phyloP scores from a whole-genome alignment of 2,797 vertebrate genomes.

The Valencia hispanica region DNA sequence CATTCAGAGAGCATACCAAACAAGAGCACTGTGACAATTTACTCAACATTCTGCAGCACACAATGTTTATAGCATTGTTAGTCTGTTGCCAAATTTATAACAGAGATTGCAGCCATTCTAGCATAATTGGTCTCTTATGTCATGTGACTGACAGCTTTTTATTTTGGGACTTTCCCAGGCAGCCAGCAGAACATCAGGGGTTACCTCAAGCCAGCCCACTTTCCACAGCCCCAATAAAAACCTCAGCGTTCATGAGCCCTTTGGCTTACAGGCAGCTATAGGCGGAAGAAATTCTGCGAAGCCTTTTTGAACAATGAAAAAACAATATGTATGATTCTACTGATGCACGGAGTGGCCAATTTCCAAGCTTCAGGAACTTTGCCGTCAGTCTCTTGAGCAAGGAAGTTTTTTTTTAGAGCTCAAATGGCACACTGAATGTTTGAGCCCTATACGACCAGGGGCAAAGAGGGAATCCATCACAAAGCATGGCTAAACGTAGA shows the following conservation, averaged over 20 bases:
- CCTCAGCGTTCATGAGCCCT: conserved; percentile 60
- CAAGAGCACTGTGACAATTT: conserved; percentile 35
- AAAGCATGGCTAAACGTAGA: conserved; percentile 12
- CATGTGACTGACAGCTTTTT: conserved; percentile 59
- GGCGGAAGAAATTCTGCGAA: conserved; percentile 66
- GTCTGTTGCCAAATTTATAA: conserved; percentile 63
- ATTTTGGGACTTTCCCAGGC: conserved; percentile 65
- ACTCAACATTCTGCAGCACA: conserved; percentile 47
- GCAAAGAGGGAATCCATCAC: conserved; percentile 18
- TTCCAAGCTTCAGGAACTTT: conserved; percentile 50
- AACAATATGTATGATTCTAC: conserved; percentile 59
- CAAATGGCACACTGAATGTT: conserved; percentile 39
- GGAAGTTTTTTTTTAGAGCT: conserved; percentile 33
- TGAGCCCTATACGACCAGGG: conserved; percentile 32
- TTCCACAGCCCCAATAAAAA: conserved; percentile 70
- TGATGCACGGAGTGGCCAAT: conserved; percentile 57
- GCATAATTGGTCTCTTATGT: conserved; percentile 43
- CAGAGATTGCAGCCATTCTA: conserved; percentile 54
- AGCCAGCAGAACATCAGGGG: conserved; percentile 59
- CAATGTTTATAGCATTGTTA: conserved; percentile 62
- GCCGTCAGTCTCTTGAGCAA: conserved; percentile 53
- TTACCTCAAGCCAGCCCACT: conserved; percentile 69
- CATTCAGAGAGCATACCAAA: conserved; percentile 24
- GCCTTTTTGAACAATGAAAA: conserved; percentile 72
- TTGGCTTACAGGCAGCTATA: conserved; percentile 59